phyloP scores from a whole-genome alignment of 2,113 vertebrate genomes.

The Entomyzon cyanotis region DNA sequence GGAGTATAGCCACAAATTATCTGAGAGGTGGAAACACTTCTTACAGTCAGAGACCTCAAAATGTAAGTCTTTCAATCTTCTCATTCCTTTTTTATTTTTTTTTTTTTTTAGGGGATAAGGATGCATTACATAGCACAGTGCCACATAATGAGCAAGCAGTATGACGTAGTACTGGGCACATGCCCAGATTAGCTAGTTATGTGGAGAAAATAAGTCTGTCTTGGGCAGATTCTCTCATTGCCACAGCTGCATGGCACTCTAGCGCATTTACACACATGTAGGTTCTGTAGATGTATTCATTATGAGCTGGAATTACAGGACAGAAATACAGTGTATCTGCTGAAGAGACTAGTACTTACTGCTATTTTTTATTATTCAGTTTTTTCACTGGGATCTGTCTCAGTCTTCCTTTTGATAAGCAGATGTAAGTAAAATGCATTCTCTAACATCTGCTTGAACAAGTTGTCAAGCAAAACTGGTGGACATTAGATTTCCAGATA shows the following conservation, averaged over 20 bases:
- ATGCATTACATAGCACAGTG: not conserved
- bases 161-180: not conserved
- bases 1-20: not conserved
- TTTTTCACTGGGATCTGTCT: not conserved
- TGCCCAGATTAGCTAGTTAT: not conserved
- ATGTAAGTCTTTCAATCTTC: not conserved
- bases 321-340: not conserved
- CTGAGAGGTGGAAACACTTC: not conserved
- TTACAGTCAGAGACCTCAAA: not conserved
- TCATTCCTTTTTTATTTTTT: not conserved
- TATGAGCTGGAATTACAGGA: not conserved
- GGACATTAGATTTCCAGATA: not conserved
- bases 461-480: not conserved
- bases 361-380: not conserved
- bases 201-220: not conserved
- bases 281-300: not conserved
- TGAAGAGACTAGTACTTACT: not conserved
- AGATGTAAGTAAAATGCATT: not conserved
- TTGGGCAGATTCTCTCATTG: not conserved
- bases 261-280: no score
- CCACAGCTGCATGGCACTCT: not conserved
- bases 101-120: not conserved
- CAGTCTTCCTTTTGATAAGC: not conserved
- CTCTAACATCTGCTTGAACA: not conserved
- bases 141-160: not conserved